phyloP scores from a whole-genome alignment of 2,113 vertebrate genomes.

The Condylura cristata region DNA sequence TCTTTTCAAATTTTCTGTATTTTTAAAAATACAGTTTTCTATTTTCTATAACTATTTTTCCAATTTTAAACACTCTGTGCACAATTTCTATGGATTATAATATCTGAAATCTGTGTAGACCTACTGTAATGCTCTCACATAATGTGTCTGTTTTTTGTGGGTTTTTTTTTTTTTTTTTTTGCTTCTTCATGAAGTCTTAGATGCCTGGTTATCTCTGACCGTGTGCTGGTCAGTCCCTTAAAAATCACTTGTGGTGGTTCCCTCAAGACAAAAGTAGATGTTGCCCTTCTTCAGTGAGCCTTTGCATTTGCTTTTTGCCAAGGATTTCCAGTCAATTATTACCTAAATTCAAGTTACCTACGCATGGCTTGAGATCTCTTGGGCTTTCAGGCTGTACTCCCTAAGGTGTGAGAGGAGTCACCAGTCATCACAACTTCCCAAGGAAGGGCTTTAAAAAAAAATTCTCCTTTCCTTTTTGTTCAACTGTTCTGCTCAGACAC shows the following conservation, averaged over 20 bases:
- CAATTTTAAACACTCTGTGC: neutral
- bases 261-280: neutral
- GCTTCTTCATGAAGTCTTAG: neutral
- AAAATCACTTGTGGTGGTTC: neutral
- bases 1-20: constrained; percentile 11
- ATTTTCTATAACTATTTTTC: neutral
- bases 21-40: neutral
- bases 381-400: neutral
- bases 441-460: neutral
- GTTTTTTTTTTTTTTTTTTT: too few species aligned
- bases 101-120: neutral
- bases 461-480: neutral
- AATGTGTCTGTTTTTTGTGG: neutral
- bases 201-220: neutral
- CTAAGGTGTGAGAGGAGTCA: neutral
- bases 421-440: neutral
- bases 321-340: neutral
- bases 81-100: neutral
- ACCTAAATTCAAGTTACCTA: neutral
- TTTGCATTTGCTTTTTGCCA: neutral
- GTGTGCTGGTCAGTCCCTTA: neutral
- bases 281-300: neutral
- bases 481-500: neutral
- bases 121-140: neutral
- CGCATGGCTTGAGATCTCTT: neutral